Evolutionary conservation across 1,140 invertebrate genomes (phyloP), one percentile per base, ranked within the genome.

Genomic region (Vanessa atalanta): DNA sequence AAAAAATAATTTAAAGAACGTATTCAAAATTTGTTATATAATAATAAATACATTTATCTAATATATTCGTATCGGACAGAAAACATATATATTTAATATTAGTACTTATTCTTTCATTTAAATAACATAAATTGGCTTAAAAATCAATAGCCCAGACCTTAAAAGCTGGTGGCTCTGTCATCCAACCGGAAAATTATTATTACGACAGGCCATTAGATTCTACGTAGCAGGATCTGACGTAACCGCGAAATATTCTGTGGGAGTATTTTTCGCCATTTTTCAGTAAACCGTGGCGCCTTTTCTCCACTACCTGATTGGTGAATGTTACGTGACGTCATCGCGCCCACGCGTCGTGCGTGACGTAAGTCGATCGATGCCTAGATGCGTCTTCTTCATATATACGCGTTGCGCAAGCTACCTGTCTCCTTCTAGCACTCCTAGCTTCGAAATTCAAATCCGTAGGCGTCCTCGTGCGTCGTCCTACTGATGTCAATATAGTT

Each of bases 331-430:
- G 90, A 92, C 90, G 90, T 92, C 89, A 90, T 88, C 87, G 85
- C 90, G 81, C 90, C 90, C 90, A 91, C 90, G 88, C 90, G 84
- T 84, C 64, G 70, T 70, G 70, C 79, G 87, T 92, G 90, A 92
- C 90, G 90, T 89, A 91, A 90, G 80, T 83, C 83, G 87, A 92
- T 92, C 90, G 87, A 92, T 92, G 82, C 57, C 31, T 83, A 71
- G 79, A 71, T 31, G 60, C 37, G 16, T 85, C 83, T 80, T 85
- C 68, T 73, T 88, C 74, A 43, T 26, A 65, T 79, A n/a, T 64
- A 61, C 48, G 50, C 9, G 51, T 53, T 31, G 50, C 63, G 11
- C 26, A 63, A 55, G 66, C 63, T 68, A 57, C 70, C 68, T 60
- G 13, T 85, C 81, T 83, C 85, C 47, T 48, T 90, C 82, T 85